Base-by-base conservation (phyloP, 1,140 invertebrate genomes). In the Agrypnia vestita region DNA sequence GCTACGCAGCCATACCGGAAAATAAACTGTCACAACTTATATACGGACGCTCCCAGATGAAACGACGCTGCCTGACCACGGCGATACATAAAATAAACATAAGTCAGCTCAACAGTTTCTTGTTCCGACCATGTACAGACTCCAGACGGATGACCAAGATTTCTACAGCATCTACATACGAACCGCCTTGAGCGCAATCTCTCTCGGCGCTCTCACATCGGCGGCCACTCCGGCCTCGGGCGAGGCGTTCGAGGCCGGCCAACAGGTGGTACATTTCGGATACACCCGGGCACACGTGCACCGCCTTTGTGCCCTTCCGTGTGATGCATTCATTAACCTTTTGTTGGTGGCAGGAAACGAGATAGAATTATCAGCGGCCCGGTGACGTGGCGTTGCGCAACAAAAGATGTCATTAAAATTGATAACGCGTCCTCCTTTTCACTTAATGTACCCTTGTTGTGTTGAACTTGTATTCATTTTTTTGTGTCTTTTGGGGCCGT, bases 111-210 rank as follows among this genome's bases (percentile, higher is more conserved):
- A 64, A 64, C 25, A 19, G 61, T 51, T 51, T 71, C 67, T 71
- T 51, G 46, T 49, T 15, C 11, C 19, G 44, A 17, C 64, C 44
- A 43, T 35, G 1, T 43, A 43, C 9, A 10, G 43, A 15, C 13
- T 17, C 47, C 67, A 71, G 67, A 49, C 67, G 17, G 17, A 19
- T 71, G 67, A 51, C 67, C 67, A 71, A 53, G 67, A 71, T 71
- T 71, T 71, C 67, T 71, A 51, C n/a, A 51, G 19, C 17, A 49
- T 71, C 67, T 71, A n/a, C 67, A 15, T 51, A 17, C 46, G 7
- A n/a, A 12, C 1, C 17, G 47, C 67, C 67, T 71, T 49, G 67
- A 25, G 67, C 67, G 19, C 15, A 21, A 71, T 51, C 67, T 71
- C 67, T 71, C 67, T 62, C 62, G 61, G 12, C 61, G 61, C 19